These are phyloP conservation scores for Bombus confusus DNA, from an alignment of 1,140 invertebrate genomes.

Conservation along the genomic window DNA sequence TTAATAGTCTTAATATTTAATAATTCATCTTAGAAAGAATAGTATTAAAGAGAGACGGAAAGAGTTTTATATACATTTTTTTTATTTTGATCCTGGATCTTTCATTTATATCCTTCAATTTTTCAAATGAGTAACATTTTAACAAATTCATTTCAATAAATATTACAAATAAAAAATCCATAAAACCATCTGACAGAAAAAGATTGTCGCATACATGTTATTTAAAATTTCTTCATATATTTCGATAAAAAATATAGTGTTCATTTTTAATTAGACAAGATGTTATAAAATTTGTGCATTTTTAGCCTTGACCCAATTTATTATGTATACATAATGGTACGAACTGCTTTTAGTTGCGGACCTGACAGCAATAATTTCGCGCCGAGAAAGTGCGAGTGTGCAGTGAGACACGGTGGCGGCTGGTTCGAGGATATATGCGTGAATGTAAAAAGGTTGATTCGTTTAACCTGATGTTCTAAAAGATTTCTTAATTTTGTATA, in stretches of 20 bases:
- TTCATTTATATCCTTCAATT: background rate
- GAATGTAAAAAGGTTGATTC: background rate
- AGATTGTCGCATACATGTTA: background rate
- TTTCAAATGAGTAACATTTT: background rate
- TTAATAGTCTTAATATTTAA: background rate
- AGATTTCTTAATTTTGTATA: background rate
- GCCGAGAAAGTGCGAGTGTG: conserved; percentile 36
- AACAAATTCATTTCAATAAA: background rate
- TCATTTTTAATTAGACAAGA: background rate
- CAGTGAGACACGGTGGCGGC: conserved; percentile 36
- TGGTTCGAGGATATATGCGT: conserved; percentile 24
- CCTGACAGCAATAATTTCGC: conserved; percentile 28
- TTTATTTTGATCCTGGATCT: background rate
- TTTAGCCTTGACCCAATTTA: background rate
- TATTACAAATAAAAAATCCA: background rate
- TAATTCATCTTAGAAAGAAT: conserved; percentile 2
- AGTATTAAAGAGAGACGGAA: background rate
- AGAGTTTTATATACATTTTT: background rate
- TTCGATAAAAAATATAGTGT: background rate
- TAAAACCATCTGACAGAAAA: no score
- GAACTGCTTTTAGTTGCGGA: conserved; percentile 6
- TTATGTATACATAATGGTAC: background rate
- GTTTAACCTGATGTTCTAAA: background rate
- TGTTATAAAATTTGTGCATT: background rate
- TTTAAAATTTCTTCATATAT: background rate